Conservation (phyloP, 2,113 vertebrate species). For the Bujurquina vittata region DNA sequence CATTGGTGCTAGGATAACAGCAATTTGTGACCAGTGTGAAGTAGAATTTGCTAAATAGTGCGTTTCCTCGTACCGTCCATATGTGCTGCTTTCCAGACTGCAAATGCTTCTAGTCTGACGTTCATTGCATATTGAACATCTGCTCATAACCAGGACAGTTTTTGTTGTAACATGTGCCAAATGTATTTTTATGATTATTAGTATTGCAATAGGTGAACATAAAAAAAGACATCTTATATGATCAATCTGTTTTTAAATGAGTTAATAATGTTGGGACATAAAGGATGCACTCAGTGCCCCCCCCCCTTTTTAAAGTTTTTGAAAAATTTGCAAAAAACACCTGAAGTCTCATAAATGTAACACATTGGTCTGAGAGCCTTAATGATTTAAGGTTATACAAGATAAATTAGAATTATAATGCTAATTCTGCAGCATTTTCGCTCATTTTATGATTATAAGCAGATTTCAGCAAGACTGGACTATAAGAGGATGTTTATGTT, state of each 20-base stretch:
- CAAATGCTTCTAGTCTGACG: conserved; percentile 10
- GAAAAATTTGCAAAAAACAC: not conserved
- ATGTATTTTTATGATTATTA: not conserved
- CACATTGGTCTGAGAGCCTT: not conserved
- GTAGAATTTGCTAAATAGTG: conserved; percentile 73
- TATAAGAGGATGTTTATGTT: conserved; percentile 11
- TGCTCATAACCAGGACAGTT: conserved; percentile 11
- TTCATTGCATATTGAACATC: conserved; percentile 23
- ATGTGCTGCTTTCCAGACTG: conserved; percentile 51
- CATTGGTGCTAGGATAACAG: conserved; percentile 64
- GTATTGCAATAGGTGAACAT: not conserved
- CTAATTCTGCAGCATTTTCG: not conserved
- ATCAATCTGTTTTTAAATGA: not conserved
- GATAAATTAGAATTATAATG: not conserved
- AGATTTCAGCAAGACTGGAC: conserved; percentile 10
- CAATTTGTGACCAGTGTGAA: conserved; percentile 56
- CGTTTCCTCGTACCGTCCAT: conserved; percentile 55
- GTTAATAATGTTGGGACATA: not conserved
- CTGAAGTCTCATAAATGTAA: not conserved
- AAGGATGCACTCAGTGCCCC: not conserved
- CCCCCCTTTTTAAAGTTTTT: not conserved
- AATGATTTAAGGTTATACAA: not conserved
- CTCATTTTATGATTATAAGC: not conserved
- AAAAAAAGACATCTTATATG: not conserved
- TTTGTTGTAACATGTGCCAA: not conserved